Evolutionary conservation across 2,888 invertebrate genomes (phyloP).

Genomic region (Leptinotarsa tumamoca): DNA sequence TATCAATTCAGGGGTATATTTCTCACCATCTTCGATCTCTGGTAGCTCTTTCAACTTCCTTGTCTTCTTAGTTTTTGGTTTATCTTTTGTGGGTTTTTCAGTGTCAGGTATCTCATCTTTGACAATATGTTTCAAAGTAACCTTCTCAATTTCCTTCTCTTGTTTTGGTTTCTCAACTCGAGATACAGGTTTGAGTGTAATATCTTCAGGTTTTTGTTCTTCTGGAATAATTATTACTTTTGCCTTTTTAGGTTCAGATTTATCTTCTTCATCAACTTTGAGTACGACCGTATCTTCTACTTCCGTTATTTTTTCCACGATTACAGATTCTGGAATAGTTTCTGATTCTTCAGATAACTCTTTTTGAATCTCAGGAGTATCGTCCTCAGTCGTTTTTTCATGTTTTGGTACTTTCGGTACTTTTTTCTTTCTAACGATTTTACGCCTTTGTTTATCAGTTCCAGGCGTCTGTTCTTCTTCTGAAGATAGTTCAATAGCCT

Average conservation of each 20-base stretch:
- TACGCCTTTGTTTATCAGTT: background rate
- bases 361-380: constrained; percentile 41
- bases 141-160: constrained; percentile 58
- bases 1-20: constrained; percentile 56
- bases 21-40: constrained; percentile 56
- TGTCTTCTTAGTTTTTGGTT: constrained; percentile 47
- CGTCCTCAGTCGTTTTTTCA: constrained; percentile 41
- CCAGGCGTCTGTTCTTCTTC: constrained; percentile 62
- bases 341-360: constrained; percentile 59
- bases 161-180: constrained; percentile 54
- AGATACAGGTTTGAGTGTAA: constrained; percentile 62
- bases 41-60: constrained; percentile 51
- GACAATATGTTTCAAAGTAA: constrained; percentile 60
- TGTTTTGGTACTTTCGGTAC: constrained; percentile 26
- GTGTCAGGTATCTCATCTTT: constrained; percentile 50
- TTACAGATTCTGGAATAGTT: constrained; percentile 61
- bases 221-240: constrained; percentile 55
- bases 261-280: constrained; percentile 64
- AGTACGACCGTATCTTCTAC: constrained; percentile 72
- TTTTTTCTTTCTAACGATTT: constrained; percentile 10
- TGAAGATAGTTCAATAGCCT: constrained; percentile 71
- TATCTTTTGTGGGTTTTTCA: constrained; percentile 47
- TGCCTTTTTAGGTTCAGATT: constrained; percentile 56
- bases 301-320: constrained; percentile 71
- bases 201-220: constrained; percentile 53